Evolutionary conservation across 2,888 invertebrate species (phyloP), one percentile per base, ranked within the genome.

Genomic region (Cosmia pyralina): DNA sequence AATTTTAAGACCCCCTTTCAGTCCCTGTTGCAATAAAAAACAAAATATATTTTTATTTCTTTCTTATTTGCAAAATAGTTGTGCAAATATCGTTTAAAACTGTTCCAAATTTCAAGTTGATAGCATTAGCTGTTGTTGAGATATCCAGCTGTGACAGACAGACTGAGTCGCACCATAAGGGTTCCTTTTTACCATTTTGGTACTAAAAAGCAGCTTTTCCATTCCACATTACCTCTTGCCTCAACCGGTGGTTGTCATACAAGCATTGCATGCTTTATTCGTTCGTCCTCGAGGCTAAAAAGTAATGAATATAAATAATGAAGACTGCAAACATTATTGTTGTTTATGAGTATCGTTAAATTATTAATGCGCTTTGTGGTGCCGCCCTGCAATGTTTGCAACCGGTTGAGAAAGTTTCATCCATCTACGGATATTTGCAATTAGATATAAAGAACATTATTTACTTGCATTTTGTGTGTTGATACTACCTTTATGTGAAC

Each of bases 321-420:
- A 60, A 71, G 76, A 67, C 63, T 69, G 38, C 71, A 81, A 81
- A 80, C 67, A 59, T 81, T 77, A 80, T 81, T 81, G 81, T 81
- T 69, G 73, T 80, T 80, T 80, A 80, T 69, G 52, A 57, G 17
- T 73, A 69, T 64, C 60, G 59, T 59, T 67, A 67, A 77, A 55
- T 75, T 69, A 68, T 80, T 62, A 69, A 67, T 69, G 50, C 44
- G 4, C 81, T 80, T 81, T 80, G 77, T 67, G 52, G 28, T n/a
- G 72, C 79, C 81, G 80, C 60, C 69, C n/a, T 22, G 38, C 41
- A 6, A 28, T 58, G 41, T 52, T n/a, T 13, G 62, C 55, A 74
- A 74, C 79, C 44, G 63, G 67, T 60, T 28, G 5, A 0, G 17
- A 53, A 64, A 38, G 44, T 60, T 66, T 22, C 5, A 5, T 22